phyloP scores from a whole-genome alignment of 2,797 vertebrate genomes.

The Syncerus caffer region DNA sequence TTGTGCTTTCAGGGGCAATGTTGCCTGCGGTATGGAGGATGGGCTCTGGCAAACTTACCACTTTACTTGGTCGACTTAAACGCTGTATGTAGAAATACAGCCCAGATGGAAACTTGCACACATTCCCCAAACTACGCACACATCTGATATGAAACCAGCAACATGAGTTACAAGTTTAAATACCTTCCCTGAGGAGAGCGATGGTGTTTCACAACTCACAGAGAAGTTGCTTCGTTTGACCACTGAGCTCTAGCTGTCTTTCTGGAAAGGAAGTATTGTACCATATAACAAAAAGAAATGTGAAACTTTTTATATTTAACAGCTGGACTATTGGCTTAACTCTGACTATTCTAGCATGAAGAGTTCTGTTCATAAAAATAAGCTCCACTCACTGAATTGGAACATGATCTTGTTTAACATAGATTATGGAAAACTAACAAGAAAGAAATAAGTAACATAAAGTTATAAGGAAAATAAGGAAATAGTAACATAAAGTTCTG shows the following conservation, averaged over 20 bases:
- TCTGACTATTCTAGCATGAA: slow-evolving; percentile 70
- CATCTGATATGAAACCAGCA: slow-evolving; percentile 47
- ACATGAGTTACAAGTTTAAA: slow-evolving; percentile 55
- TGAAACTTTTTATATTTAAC: slow-evolving; percentile 71
- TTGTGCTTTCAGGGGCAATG: background rate
- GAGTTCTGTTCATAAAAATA: slow-evolving; percentile 73
- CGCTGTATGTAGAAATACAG: slow-evolving; percentile 44
- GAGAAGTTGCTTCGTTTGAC: slow-evolving; percentile 64
- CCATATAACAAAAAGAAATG: slow-evolving; percentile 64
- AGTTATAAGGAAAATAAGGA: background rate
- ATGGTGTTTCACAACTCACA: slow-evolving; percentile 52
- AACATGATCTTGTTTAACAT: slow-evolving; percentile 56
- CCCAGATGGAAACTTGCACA: slow-evolving; percentile 38
- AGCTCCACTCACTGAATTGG: slow-evolving; percentile 50
- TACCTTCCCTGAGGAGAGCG: slow-evolving; percentile 46
- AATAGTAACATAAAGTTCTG: background rate
- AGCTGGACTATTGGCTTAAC: slow-evolving; percentile 75
- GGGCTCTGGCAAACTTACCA: slow-evolving; percentile 36
- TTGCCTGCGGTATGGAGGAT: slow-evolving; percentile 20
- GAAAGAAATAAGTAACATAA: background rate
- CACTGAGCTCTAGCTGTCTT: slow-evolving; percentile 57
- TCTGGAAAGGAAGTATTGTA: slow-evolving; percentile 76
- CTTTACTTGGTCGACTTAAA: slow-evolving; percentile 62
- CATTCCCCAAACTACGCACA: background rate
- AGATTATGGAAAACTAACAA: background rate